Base-by-base conservation (phyloP, 92 coral and sea anemone species). In the Muricea muricata region DNA sequence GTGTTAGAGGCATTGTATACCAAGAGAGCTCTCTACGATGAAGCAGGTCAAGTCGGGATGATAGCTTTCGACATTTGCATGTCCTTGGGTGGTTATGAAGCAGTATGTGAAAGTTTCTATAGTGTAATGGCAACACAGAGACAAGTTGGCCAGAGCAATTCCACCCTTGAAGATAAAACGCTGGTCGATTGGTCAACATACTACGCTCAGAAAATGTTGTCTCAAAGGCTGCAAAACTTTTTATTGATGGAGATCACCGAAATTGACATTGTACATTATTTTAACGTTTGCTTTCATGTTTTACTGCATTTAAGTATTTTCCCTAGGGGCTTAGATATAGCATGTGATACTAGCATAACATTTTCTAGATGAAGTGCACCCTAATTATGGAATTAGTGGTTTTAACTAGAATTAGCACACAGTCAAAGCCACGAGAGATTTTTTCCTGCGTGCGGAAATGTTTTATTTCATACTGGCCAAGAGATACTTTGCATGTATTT, bases 51-150 rank as follows among this genome's bases (percentile, higher is more conserved):
- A 3, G 39, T 65, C 5, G 72, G 40, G 1, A 65, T 65, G 72
- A 34, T 41, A 3, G 6, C 72, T 7, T 65, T 65, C 31, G 72
- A 65, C 20, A 65, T 65, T 65, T 39, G 40, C 6, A 3, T 65
- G 72, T 63, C 70, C 13, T 14, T 63, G 70, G 72, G 72, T 65
- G 72, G 72, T 15, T 68, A 47, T 0, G 75, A 68, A 68, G 75
- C 50, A 1, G 35, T 68, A 2, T 47, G 33, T 24, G 48, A 68
- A 20, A 68, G 68, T 12, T 60, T 60, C 28, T 21, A 60, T 29
- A 60, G 68, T 13, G 68, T 25, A 10, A 60, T 60, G 68, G 68
- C 25, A 2, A 60, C 35, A 1, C 68, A 60, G 17, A 60, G 15
- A 35, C 63, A 55, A 29, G 68, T 29, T 9, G 4, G 25, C 0